These are phyloP conservation scores for Otolemur crassicaudatus DNA, from an alignment of 2,797 vertebrate species.

Conservation along the genomic window DNA sequence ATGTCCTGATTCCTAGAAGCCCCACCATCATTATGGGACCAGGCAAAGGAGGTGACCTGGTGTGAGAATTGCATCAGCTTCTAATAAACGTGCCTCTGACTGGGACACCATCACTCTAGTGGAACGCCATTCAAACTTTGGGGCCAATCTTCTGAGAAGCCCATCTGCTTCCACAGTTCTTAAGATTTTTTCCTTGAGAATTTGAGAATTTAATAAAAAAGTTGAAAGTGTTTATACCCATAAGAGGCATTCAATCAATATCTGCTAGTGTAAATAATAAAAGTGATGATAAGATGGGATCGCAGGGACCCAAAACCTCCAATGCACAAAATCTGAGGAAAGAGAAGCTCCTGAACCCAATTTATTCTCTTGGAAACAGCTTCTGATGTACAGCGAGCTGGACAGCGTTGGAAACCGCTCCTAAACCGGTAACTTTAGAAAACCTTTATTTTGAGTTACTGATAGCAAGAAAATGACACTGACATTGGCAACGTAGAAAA, in stretches of 20 bases:
- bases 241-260: conserved; percentile 2
- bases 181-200: conserved; percentile 56
- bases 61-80: not conserved
- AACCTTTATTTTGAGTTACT: not conserved
- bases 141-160: conserved; percentile 4
- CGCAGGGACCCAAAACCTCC: not conserved
- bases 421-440: not conserved
- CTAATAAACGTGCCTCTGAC: not conserved
- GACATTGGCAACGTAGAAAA: not conserved
- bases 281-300: not conserved
- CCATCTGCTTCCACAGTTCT: not conserved
- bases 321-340: not conserved
- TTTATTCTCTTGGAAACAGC: not conserved
- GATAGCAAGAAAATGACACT: not conserved
- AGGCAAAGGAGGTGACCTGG: not conserved
- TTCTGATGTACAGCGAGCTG: not conserved
- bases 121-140: not conserved
- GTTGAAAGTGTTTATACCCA: not conserved
- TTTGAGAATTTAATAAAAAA: conserved; percentile 70
- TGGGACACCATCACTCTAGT: not conserved
- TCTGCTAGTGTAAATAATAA: not conserved
- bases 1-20: not conserved
- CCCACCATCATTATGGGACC: not conserved
- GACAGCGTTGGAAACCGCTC: not conserved
- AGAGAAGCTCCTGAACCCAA: not conserved